Percentiles rank a stretch among this genome's conserved stretches.
phyloP scores from a whole-genome alignment of 2,113 vertebrate species.

The Taxidea taxus region DNA sequence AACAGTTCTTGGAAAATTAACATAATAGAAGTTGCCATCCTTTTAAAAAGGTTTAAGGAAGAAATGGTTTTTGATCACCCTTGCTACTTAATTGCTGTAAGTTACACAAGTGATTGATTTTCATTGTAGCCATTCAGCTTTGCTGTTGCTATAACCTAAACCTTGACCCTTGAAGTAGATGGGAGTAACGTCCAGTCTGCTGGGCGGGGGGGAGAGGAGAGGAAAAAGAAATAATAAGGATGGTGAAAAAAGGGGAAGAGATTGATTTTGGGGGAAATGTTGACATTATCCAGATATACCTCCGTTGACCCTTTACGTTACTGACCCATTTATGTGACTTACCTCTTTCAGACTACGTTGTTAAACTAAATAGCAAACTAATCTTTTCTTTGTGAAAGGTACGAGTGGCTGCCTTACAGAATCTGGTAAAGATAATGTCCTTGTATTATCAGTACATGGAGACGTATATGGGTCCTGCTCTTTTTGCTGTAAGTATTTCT shows the following conservation, averaged over 20 bases:
- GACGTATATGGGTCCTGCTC: slow-evolving; percentile 98
- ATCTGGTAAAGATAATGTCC: slow-evolving; percentile 99
- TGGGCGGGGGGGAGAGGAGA: neutral
- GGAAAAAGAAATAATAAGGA: neutral
- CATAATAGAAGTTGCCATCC: neutral
- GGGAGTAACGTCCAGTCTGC: neutral
- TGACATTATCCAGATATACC: neutral
- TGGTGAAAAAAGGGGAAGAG: neutral
- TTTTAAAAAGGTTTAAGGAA: neutral
- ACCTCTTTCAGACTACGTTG: neutral
- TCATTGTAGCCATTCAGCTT: neutral
- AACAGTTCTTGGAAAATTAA: neutral
- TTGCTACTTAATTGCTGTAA: neutral
- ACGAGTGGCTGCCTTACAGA: slow-evolving; percentile 97
- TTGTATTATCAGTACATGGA: slow-evolving; percentile 99
- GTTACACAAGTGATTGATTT: neutral
- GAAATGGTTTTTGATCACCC: neutral
- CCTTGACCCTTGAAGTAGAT: neutral
- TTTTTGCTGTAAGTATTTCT: slow-evolving; percentile 93
- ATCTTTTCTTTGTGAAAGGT: slow-evolving; percentile 82
- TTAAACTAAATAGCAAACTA: neutral
- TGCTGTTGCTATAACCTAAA: neutral
- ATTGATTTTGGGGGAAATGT: neutral
- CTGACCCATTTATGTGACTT: neutral
- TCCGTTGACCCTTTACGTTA: neutral